Conservation (phyloP, 1,140 invertebrate species). For the Ceratosolen fusciceps region DNA sequence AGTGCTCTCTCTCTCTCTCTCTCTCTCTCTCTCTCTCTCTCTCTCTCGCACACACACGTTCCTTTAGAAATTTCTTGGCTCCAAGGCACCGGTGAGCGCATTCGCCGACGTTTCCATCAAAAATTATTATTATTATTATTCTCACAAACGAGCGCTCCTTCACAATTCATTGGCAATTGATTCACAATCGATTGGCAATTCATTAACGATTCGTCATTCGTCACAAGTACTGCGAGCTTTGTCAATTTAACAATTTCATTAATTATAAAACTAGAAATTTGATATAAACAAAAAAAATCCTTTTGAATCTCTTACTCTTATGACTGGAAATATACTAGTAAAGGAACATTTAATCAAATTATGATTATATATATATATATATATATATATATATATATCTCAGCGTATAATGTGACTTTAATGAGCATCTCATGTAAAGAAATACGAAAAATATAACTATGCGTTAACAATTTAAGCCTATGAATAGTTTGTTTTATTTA, state of each 20-base stretch:
- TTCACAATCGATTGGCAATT: no score
- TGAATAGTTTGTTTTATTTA: no score
- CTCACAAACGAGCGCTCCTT: no score
- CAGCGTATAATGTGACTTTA: conserved; percentile 17
- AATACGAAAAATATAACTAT: conserved; percentile 35
- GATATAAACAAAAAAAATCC: conserved; percentile 33
- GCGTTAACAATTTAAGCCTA: neutral
- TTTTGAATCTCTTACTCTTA: conserved; percentile 46
- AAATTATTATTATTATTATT: no score
- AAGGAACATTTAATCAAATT: conserved; percentile 34
- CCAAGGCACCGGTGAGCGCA: conserved; percentile 31
- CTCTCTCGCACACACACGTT: conserved; percentile 52
- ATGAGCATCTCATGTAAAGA: conserved; percentile 24
- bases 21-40: conserved; percentile 55
- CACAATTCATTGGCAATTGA: no score
- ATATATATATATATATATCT: no score
- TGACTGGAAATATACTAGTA: conserved; percentile 50
- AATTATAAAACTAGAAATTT: conserved; percentile 43
- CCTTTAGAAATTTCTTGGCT: conserved; percentile 54
- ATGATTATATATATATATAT: conserved; percentile 42
- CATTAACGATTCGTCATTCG: no score
- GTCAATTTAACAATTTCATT: conserved; percentile 46
- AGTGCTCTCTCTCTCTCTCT: conserved; percentile 54
- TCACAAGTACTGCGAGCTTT: no score
- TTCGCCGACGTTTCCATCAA: conserved; percentile 1